A percentile compares a stretch with the other conserved stretches of the same genome.
These are phyloP conservation scores for Regulus satrapa DNA, from an alignment of 2,113 vertebrate species.

Conservation along the genomic window DNA sequence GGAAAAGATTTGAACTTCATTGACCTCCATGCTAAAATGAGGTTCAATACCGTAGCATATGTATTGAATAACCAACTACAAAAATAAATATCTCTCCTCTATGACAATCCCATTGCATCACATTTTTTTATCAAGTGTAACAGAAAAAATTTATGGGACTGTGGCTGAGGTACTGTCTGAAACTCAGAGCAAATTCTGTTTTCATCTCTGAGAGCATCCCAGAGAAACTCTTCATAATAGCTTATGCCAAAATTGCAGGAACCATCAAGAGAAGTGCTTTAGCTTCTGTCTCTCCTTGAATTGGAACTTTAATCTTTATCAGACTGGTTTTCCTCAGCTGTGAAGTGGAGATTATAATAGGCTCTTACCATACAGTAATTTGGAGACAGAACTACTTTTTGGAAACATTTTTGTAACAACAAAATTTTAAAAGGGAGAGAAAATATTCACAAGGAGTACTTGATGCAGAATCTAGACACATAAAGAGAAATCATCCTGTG, in stretches of 20 bases:
- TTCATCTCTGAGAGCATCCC: not conserved
- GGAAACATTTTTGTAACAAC: not conserved
- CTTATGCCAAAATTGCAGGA: not conserved
- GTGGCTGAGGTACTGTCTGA: not conserved
- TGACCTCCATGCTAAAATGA: not conserved
- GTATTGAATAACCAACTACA: not conserved
- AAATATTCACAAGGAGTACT: not conserved
- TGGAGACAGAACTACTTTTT: not conserved
- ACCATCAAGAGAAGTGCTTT: not conserved
- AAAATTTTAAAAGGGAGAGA: not conserved
- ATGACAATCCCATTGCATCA: not conserved
- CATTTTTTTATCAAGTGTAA: not conserved
- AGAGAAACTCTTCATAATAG: not conserved
- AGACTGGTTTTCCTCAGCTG: not conserved
- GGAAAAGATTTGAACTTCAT: not conserved
- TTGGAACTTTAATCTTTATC: not conserved
- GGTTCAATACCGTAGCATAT: not conserved
- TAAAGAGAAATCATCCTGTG: not conserved
- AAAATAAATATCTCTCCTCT: not conserved
- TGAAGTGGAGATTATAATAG: not conserved
- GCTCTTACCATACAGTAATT: not conserved
- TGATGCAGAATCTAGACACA: not conserved
- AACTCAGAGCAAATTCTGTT: not conserved
- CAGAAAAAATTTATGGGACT: not conserved
- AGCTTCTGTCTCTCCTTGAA: not conserved